Conservation (phyloP, 1,140 invertebrate species). For the Adoxophyes honmai region DNA sequence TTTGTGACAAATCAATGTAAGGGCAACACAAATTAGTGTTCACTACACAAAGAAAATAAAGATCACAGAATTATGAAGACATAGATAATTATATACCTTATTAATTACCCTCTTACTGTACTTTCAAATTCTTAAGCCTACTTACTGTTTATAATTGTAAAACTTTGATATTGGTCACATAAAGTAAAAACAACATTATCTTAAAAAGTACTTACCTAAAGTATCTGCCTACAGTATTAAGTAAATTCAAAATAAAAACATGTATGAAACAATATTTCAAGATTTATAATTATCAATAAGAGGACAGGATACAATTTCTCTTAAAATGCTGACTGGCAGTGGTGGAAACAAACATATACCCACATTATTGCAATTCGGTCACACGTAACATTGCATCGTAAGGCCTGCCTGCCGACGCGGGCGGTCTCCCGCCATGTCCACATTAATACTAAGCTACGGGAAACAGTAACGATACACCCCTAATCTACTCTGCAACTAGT, state of each 20-base stretch:
- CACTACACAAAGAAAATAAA: constrained; percentile 56
- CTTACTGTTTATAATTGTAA: constrained; percentile 59
- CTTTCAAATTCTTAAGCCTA: constrained; percentile 56
- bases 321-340: constrained; percentile 42
- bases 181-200: constrained; percentile 61
- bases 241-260: constrained; percentile 33
- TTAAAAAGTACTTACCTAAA: constrained; percentile 54
- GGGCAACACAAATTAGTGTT: constrained; percentile 1
- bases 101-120: constrained; percentile 61
- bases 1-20: constrained; percentile 36
- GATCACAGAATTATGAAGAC: constrained; percentile 72
- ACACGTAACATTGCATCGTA: constrained; percentile 38
- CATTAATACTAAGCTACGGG: too few species aligned
- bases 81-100: constrained; percentile 50
- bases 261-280: constrained; percentile 17
- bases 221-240: constrained; percentile 55
- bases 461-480: too few species aligned
- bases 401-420: constrained; percentile 25
- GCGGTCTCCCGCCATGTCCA: too few species aligned
- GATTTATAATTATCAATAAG: constrained; percentile 4
- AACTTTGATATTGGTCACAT: constrained; percentile 67
- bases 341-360: constrained; percentile 23
- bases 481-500: too few species aligned
- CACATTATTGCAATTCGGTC: constrained; percentile 24
- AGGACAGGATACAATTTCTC: constrained; percentile 2